These are phyloP conservation scores for Sesamia inferens DNA, from an alignment of 2,888 invertebrate species.

Conservation along the genomic window DNA sequence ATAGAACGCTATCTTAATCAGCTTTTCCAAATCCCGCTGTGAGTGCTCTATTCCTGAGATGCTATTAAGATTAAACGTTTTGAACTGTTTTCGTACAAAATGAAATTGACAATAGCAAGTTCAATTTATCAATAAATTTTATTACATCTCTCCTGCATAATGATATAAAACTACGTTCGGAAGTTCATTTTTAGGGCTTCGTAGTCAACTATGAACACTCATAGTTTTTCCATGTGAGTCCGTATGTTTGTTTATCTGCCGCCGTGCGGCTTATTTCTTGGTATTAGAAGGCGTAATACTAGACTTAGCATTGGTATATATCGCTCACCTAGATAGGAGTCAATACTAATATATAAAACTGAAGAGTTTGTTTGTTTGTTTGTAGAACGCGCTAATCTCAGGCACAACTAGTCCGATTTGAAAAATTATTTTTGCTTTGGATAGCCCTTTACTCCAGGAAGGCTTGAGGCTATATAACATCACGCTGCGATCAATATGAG, in stretches of 20 bases:
- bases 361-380: too few relatives aligned
- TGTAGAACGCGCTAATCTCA: too few relatives aligned
- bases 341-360: too few relatives aligned
- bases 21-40: conserved; percentile 52
- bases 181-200: not conserved
- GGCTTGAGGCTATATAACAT: too few relatives aligned
- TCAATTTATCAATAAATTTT: not conserved
- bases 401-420: too few relatives aligned
- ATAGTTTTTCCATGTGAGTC: not conserved
- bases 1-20: conserved; percentile 52
- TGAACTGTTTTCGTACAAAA: conserved; percentile 20
- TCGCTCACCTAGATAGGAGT: too few relatives aligned
- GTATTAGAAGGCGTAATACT: not conserved
- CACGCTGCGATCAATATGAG: too few relatives aligned
- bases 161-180: not conserved
- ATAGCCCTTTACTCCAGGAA: too few relatives aligned
- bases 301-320: too few relatives aligned
- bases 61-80: conserved; percentile 35
- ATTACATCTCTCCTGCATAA: not conserved
- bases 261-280: not conserved
- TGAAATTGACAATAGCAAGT: not conserved
- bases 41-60: conserved; percentile 35
- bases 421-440: too few relatives aligned
- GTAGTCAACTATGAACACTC: not conserved
- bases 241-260: not conserved